These are phyloP conservation scores for Momotus momota DNA, from an alignment of 2,797 vertebrate genomes.

Conservation along the genomic window DNA sequence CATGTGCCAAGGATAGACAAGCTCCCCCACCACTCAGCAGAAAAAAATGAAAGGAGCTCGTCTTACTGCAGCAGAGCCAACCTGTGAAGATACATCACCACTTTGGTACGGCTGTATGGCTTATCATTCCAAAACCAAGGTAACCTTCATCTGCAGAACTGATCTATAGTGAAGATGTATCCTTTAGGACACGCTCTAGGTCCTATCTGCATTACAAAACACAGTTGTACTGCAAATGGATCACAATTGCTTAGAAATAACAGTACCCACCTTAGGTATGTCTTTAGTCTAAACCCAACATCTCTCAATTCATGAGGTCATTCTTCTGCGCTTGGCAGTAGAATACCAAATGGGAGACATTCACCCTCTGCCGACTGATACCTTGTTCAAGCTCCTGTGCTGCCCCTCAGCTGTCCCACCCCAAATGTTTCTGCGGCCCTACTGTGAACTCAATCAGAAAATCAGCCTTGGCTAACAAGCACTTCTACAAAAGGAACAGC, in stretches of 20 bases:
- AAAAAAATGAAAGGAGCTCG: background rate
- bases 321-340: background rate
- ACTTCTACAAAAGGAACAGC: background rate
- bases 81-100: background rate
- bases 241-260: background rate
- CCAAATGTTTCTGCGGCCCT: background rate
- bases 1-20: slow-evolving; percentile 9
- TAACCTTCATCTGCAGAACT: background rate
- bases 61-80: background rate
- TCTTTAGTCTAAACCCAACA: background rate
- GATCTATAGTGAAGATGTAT: background rate
- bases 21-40: background rate
- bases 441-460: background rate
- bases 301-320: background rate
- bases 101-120: background rate
- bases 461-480: background rate
- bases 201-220: background rate
- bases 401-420: background rate
- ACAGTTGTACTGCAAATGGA: background rate
- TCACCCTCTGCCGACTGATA: background rate
- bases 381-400: background rate
- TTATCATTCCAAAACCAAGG: background rate
- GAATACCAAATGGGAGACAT: background rate
- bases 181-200: background rate
- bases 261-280: background rate